phyloP scores from a whole-genome alignment of 35 echinoderm and acorn worm species.

The Anneissia japonica region DNA sequence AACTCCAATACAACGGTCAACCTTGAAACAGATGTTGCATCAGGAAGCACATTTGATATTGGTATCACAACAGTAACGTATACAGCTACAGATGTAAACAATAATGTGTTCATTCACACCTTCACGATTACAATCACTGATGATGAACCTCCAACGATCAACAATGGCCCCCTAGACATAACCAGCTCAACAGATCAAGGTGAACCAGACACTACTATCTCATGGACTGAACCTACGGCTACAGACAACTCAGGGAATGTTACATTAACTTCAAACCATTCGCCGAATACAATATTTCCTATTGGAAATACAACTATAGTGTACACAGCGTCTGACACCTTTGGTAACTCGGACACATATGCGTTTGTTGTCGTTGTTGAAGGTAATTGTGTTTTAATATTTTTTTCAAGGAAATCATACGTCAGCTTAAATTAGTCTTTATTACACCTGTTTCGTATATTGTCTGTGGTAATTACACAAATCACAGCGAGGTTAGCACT shows the following conservation, averaged over 20 bases:
- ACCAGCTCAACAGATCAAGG: background rate
- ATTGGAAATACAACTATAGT: slow-evolving; percentile 30
- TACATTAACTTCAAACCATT: slow-evolving; percentile 16
- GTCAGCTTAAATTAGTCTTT: too few species aligned
- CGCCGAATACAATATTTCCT: slow-evolving; percentile 19
- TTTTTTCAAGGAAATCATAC: too few species aligned
- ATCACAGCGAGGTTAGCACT: too few species aligned
- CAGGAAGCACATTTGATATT: slow-evolving; percentile 33
- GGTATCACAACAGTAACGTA: slow-evolving; percentile 44
- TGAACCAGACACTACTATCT: background rate
- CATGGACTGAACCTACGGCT: slow-evolving; percentile 49
- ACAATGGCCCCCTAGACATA: slow-evolving; percentile 5
- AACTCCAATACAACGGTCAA: background rate
- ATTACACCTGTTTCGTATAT: too few species aligned
- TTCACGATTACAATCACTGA: slow-evolving; percentile 55
- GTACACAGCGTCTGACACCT: slow-evolving; percentile 15
- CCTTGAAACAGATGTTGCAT: background rate
- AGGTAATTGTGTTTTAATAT: background rate
- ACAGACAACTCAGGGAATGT: slow-evolving; percentile 35
- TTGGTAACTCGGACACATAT: background rate
- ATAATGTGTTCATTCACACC: slow-evolving; percentile 18
- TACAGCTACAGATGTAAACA: slow-evolving; percentile 37
- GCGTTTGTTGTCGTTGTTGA: background rate
- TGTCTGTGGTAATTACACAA: too few species aligned
- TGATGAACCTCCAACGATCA: background rate